phyloP scores from a whole-genome alignment of 37 sponge, comb jelly and placozoan species.

The Agelas oroides region DNA sequence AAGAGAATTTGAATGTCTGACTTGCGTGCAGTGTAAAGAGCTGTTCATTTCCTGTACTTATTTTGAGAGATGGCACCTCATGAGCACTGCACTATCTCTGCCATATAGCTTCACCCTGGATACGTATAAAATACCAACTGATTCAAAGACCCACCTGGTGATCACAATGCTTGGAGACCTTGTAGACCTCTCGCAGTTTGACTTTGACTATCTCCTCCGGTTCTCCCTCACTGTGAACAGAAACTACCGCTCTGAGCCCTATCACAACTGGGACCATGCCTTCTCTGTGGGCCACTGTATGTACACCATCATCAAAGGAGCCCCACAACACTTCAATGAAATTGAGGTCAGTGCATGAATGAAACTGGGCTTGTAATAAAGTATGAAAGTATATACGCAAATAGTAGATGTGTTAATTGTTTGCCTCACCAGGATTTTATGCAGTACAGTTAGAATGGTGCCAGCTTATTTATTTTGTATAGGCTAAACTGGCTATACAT shows the following conservation, averaged over 20 bases:
- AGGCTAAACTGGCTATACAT: too few relatives aligned
- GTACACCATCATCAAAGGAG: conserved; percentile 56
- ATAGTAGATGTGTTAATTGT: too few relatives aligned
- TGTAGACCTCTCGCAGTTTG: conserved; percentile 5
- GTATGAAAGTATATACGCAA: too few relatives aligned
- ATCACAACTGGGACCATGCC: conserved; percentile 91
- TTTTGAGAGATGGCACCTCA: too few relatives aligned
- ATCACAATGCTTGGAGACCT: conserved; percentile 44
- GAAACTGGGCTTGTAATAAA: neutral
- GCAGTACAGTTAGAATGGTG: too few relatives aligned
- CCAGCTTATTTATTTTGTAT: too few relatives aligned
- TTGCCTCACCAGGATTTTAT: too few relatives aligned
- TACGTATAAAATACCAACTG: conserved; percentile 4
- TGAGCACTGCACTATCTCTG: too few relatives aligned
- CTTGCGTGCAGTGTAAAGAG: too few relatives aligned
- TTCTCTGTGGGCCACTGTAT: conserved; percentile 78
- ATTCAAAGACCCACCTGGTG: conserved; percentile 37
- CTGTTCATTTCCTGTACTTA: too few relatives aligned
- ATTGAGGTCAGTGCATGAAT: conserved; percentile 44
- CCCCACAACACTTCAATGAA: conserved; percentile 37
- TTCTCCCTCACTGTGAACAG: conserved; percentile 62
- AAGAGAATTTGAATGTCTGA: too few relatives aligned
- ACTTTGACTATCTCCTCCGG: conserved; percentile 19
- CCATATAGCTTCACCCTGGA: conserved; percentile 33
- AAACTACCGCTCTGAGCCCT: conserved; percentile 71